These are phyloP conservation scores for Xenops minutus DNA, from an alignment of 2,797 vertebrate species.

Conservation along the genomic window DNA sequence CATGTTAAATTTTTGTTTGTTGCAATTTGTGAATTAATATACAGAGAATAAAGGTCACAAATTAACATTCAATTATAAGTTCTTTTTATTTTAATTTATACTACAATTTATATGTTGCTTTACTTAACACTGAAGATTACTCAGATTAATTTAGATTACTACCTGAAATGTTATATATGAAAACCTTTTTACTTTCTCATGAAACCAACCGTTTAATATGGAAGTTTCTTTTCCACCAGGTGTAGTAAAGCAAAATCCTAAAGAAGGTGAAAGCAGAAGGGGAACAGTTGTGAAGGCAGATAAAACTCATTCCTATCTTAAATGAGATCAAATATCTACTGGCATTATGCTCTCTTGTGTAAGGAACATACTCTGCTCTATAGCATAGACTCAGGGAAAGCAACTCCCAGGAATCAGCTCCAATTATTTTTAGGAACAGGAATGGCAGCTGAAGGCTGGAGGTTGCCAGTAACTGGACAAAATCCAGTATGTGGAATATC, in stretches of 20 bases:
- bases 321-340: not conserved
- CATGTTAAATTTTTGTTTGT: not conserved
- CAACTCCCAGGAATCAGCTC: not conserved
- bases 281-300: not conserved
- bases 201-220: not conserved
- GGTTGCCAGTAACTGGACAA: slow-evolving; percentile 19
- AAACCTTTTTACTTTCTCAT: not conserved
- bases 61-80: not conserved
- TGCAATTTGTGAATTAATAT: not conserved
- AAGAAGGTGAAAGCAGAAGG: not conserved
- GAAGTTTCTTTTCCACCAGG: not conserved
- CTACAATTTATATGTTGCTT: not conserved
- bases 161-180: not conserved
- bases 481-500: slow-evolving; percentile 39
- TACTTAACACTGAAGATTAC: not conserved
- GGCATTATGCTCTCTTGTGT: not conserved
- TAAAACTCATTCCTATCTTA: not conserved
- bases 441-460: slow-evolving; percentile 41
- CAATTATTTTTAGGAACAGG: slow-evolving; percentile 50
- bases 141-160: not conserved
- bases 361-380: not conserved
- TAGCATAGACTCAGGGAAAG: not conserved
- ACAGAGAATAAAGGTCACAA: not conserved
- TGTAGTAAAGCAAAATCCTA: not conserved
- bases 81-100: not conserved